A percentile compares a stretch with the other conserved stretches of the same genome.
phyloP scores from a whole-genome alignment of 2,888 invertebrate species.

The Kryphioiulus occultus region DNA sequence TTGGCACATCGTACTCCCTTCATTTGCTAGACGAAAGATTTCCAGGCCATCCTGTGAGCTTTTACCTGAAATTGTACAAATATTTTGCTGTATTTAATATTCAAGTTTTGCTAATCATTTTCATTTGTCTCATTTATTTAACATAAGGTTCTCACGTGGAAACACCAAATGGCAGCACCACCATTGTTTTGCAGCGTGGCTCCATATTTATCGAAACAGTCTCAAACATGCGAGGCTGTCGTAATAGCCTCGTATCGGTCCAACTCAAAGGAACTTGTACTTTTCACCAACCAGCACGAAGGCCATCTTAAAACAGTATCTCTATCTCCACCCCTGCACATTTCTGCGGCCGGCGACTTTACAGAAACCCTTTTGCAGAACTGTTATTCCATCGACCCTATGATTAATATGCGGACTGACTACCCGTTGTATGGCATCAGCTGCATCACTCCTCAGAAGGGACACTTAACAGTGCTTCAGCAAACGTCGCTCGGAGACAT shows the following conservation, averaged over 20 bases:
- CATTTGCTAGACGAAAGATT: neutral
- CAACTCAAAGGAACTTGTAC: conserved; percentile 11
- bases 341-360: conserved; percentile 42
- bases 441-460: neutral
- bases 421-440: neutral
- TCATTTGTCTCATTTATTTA: neutral
- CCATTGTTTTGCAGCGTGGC: neutral
- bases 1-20: conserved; percentile 17
- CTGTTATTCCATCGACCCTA: neutral
- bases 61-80: neutral
- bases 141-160: conserved; percentile 28
- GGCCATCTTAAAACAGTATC: neutral
- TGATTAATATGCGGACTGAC: conserved; percentile 1
- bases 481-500: conserved; percentile 17
- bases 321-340: conserved; percentile 19
- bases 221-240: conserved; percentile 8
- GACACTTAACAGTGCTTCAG: conserved; percentile 29
- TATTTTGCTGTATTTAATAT: neutral
- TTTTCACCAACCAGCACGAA: conserved; percentile 15
- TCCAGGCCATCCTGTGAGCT: conserved; percentile 45
- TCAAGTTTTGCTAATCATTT: neutral
- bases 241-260: conserved; percentile 1
- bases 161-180: conserved; percentile 13
- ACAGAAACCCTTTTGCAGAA: neutral
- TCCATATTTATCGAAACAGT: conserved; percentile 15